Percentiles rank a stretch among this genome's conserved stretches.
These are phyloP conservation scores for Patella ulyssiponensis DNA, from an alignment of 2,888 invertebrate species.

Conservation along the genomic window DNA sequence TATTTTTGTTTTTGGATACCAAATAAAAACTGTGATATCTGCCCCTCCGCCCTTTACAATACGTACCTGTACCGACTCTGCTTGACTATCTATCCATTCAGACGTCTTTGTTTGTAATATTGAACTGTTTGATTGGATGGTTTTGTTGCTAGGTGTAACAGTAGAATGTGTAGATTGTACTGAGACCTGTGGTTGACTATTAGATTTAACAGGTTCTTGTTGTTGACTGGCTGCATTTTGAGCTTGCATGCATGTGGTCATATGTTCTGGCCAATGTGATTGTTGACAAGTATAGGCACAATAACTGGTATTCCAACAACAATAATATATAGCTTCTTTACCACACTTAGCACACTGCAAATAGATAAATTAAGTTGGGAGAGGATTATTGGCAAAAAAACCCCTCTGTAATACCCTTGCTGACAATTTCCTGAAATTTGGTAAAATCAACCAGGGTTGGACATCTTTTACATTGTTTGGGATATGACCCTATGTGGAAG, in stretches of 20 bases:
- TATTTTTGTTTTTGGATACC: no score
- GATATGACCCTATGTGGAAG: no score
- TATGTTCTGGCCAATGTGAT: constrained; percentile 87
- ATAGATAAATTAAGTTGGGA: no score
- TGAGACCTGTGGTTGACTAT: constrained; percentile 28
- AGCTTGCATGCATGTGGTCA: constrained; percentile 76
- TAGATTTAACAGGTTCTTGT: constrained; percentile 27
- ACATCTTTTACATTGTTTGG: no score
- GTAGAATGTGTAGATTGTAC: neutral
- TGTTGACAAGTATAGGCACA: constrained; percentile 92
- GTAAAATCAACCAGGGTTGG: no score
- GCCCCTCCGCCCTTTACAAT: no score
- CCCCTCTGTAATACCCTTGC: neutral
- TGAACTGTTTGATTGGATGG: constrained; percentile 19
- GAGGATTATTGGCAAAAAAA: neutral
- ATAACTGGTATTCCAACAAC: constrained; percentile 97
- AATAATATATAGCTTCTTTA: constrained; percentile 91
- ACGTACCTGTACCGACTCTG: neutral
- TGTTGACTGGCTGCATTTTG: constrained; percentile 39
- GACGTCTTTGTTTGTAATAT: neutral
- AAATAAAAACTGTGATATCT: no score
- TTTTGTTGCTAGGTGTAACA: constrained; percentile 5
- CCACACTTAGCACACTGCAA: constrained; percentile 84
- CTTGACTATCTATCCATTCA: neutral
- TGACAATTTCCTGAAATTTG: no score